Conservation (phyloP, 2,888 invertebrate species). For the Trilocha varians region DNA sequence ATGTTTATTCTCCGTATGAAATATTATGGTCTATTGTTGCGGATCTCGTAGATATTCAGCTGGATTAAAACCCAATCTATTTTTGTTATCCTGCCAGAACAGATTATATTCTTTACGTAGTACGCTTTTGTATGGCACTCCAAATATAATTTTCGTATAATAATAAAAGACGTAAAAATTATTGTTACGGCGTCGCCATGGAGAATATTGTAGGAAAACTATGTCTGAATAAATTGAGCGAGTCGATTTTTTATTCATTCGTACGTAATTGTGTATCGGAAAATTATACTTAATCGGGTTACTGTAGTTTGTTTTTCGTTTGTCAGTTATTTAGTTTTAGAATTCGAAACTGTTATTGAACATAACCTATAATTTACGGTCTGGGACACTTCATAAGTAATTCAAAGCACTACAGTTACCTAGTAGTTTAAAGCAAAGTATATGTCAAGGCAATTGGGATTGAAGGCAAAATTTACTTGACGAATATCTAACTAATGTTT, state of each 20-base stretch:
- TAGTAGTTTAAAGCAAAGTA: no score
- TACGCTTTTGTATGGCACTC: conserved; percentile 22
- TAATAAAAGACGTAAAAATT: conserved; percentile 25
- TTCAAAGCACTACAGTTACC: no score
- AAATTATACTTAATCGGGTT: conserved; percentile 5
- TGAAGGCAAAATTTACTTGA: no score
- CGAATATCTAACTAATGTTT: no score
- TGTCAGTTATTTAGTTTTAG: background rate
- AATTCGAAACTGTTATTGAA: background rate
- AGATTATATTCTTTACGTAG: conserved; percentile 35
- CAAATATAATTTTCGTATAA: conserved; percentile 26
- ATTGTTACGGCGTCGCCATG: conserved; percentile 20
- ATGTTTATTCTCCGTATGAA: background rate
- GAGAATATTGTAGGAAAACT: conserved; percentile 19
- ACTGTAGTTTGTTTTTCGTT: background rate
- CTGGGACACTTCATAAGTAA: no score
- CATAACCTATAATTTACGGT: no score
- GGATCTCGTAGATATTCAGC: conserved; percentile 37
- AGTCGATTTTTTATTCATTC: conserved; percentile 16
- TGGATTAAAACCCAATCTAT: conserved; percentile 50
- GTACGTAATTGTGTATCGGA: conserved; percentile 9
- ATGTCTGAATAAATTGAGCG: conserved; percentile 16
- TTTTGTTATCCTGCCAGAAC: conserved; percentile 45
- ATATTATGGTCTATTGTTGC: conserved; percentile 20
- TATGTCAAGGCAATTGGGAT: no score